Evolutionary conservation across 2,797 vertebrate species (phyloP).

Genomic region (Onychomys arenicola): DNA sequence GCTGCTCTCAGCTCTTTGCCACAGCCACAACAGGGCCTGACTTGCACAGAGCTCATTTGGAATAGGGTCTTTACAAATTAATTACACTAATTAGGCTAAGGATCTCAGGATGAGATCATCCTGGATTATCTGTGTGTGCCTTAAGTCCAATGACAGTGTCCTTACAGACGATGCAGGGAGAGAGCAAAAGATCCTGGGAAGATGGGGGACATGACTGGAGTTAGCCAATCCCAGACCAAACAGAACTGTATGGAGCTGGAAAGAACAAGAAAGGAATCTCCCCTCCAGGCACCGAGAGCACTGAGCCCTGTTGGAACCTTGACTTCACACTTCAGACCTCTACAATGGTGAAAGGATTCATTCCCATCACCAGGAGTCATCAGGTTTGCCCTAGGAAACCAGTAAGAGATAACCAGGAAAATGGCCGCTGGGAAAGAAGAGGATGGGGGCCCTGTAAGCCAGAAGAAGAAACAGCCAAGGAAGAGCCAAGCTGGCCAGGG

Average conservation of each 20-base stretch:
- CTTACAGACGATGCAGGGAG: background rate
- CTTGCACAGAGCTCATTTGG: background rate
- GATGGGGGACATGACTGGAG: background rate
- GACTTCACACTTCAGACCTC: background rate
- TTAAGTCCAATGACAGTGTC: background rate
- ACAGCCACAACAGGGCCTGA: background rate
- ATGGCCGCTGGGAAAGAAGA: background rate
- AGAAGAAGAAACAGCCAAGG: background rate
- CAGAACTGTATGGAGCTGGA: background rate
- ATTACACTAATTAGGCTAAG: slow-evolving; percentile 37
- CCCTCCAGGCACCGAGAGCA: background rate
- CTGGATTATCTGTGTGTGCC: background rate
- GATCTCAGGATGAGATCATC: background rate
- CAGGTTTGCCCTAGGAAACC: background rate
- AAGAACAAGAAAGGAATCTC: background rate
- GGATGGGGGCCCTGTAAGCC: background rate
- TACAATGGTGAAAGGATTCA: background rate
- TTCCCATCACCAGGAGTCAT: background rate
- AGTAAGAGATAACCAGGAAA: background rate
- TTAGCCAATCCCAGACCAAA: background rate
- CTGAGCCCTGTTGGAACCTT: background rate
- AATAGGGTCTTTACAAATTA: slow-evolving; percentile 17
- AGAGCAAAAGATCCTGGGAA: background rate
- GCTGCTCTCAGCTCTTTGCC: background rate
- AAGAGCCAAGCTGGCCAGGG: background rate